Percentiles rank a stretch among this genome's conserved stretches.
Evolutionary conservation across 2,888 invertebrate genomes (phyloP).

Genomic region (Mythimna impura): DNA sequence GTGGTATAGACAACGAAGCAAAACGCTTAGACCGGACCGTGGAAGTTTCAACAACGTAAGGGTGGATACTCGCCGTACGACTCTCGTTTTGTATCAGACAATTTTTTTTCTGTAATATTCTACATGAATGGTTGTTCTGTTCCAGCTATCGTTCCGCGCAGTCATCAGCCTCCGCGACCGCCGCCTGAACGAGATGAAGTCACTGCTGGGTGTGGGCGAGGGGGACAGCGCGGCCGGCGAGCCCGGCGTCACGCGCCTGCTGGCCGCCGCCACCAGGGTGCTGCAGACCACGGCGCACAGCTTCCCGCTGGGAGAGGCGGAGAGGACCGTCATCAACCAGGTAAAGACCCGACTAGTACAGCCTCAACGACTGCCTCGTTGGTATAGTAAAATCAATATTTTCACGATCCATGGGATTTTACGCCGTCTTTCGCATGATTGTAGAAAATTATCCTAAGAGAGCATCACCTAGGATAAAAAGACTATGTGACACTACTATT

Average conservation of each 20-base stretch:
- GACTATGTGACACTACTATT: too few species aligned
- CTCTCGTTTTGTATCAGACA: background rate
- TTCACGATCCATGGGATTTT: too few species aligned
- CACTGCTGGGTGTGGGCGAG: slow-evolving; percentile 89
- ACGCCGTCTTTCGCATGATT: too few species aligned
- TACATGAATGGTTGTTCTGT: background rate
- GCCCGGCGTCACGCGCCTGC: slow-evolving; percentile 85
- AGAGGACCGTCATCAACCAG: slow-evolving; percentile 92
- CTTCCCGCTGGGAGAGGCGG: slow-evolving; percentile 93
- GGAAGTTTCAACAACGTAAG: too few species aligned
- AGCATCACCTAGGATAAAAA: too few species aligned
- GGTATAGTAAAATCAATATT: too few species aligned
- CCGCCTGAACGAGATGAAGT: slow-evolving; percentile 93
- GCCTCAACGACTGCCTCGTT: too few species aligned
- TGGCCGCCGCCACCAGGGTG: slow-evolving; percentile 91
- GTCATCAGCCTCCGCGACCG: slow-evolving; percentile 92
- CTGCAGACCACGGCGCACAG: slow-evolving; percentile 93
- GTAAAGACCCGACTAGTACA: slow-evolving; percentile 55
- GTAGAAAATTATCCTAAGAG: too few species aligned
- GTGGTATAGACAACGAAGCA: too few species aligned
- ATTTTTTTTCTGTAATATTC: background rate
- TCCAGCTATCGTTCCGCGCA: slow-evolving; percentile 86
- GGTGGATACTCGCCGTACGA: too few species aligned
- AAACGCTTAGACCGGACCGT: too few species aligned
- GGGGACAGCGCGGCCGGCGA: slow-evolving; percentile 74